Evolutionary conservation across 2,888 invertebrate genomes (phyloP), one percentile per base, ranked within the genome.

Genomic region (Eupithecia tripunctaria): DNA sequence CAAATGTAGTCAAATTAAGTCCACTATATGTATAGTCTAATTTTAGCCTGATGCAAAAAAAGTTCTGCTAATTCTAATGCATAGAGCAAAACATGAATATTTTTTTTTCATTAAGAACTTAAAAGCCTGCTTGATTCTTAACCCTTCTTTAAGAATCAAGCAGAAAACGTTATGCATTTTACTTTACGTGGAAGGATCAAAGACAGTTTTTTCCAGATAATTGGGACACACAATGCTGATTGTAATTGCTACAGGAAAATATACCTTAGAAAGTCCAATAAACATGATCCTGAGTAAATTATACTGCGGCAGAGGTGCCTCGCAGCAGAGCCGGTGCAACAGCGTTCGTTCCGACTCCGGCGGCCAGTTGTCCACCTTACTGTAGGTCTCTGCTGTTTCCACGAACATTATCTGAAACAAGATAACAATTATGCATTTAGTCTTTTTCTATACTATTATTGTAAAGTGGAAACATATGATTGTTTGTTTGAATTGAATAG

Each of bases 361-460:
- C 0, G 98, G 98, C 98, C 99, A 99, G 89, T 97, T 97, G 90
- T 97, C 97, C 76, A 96, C 94, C 88, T 97, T 97, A 84, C 96
- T 97, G 91, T 98, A 98, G 73, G 96, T 96, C 76, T 98, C 98
- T 0, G 96, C 95, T 72, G 96, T 95, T 87, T 98, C 98, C 77
- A 98, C 94, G 78, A 98, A 95, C 86, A 98, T 95, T 82, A 97
- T 95, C 94, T 94, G 80, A 7, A n/a, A n/a, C n/a, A n/a, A n/a
- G n/a, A n/a, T n/a, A n/a, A n/a, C n/a, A n/a, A n/a, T n/a, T n/a
- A n/a, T n/a, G n/a, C n/a, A n/a, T n/a, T n/a, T n/a, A n/a, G n/a
- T n/a, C n/a, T n/a, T n/a, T n/a, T n/a, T n/a, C n/a, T n/a, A n/a
- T n/a, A n/a, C n/a, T n/a, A n/a, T n/a, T n/a, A n/a, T n/a, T n/a